These are phyloP conservation scores for Lonchura striata DNA, from an alignment of 2,113 vertebrate genomes.

Conservation along the genomic window DNA sequence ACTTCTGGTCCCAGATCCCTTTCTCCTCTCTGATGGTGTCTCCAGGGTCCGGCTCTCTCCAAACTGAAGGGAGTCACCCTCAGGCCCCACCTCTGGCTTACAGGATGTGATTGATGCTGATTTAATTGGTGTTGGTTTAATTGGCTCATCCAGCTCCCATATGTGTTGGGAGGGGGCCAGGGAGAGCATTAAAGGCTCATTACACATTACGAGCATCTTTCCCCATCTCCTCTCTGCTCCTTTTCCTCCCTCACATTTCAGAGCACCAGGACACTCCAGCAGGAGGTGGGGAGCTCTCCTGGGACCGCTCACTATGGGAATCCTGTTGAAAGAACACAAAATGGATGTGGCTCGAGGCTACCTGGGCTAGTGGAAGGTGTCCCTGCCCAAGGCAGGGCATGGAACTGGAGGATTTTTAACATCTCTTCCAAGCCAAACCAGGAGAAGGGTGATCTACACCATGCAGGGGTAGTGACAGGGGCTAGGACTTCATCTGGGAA, in stretches of 20 bases:
- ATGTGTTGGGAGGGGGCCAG: constrained; percentile 60
- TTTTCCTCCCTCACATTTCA: background rate
- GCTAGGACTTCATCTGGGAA: background rate
- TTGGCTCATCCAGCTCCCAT: constrained; percentile 60
- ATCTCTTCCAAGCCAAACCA: background rate
- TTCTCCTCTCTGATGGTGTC: background rate
- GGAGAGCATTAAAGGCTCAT: constrained; percentile 48
- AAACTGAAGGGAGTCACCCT: background rate
- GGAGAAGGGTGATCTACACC: background rate
- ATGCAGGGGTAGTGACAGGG: accelerated
- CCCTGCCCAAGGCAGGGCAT: background rate
- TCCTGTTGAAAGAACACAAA: background rate
- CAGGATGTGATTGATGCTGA: constrained; percentile 42
- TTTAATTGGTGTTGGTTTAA: constrained; percentile 60
- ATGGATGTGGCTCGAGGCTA: background rate
- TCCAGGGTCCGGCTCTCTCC: background rate
- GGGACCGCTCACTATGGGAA: background rate
- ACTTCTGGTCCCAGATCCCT: background rate
- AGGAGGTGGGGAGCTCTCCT: background rate
- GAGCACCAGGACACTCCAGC: background rate
- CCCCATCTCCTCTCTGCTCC: background rate
- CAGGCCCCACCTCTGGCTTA: constrained; percentile 48
- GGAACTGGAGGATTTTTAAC: background rate
- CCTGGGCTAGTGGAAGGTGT: background rate
- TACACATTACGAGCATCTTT: background rate